Conservation (phyloP, 2,113 vertebrate genomes). For the Oenanthe melanoleuca region DNA sequence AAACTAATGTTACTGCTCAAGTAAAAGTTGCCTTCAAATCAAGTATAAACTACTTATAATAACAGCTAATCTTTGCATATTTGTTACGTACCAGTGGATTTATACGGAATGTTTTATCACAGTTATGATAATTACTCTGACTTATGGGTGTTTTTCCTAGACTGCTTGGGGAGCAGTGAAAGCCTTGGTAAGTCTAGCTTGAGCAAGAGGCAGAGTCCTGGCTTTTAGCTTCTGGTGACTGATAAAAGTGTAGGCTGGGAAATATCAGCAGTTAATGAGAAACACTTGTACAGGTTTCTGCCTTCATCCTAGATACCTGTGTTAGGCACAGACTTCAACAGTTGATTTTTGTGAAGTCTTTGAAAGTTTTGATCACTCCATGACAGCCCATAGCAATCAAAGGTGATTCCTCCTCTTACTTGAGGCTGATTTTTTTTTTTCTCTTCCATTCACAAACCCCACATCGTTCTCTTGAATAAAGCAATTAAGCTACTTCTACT, state of each 20-base stretch:
- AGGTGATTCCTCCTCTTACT: background rate
- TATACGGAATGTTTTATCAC: background rate
- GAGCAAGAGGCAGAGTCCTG: background rate
- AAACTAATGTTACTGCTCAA: conserved; percentile 43
- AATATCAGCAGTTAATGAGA: background rate
- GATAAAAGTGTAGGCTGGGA: background rate
- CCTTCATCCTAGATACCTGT: background rate
- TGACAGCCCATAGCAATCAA: background rate
- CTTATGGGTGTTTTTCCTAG: conserved; percentile 35
- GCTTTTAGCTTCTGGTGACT: background rate
- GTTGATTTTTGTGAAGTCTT: background rate
- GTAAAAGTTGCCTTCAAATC: conserved; percentile 19
- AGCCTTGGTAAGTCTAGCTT: background rate
- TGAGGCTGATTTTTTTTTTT: background rate
- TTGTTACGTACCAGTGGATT: background rate
- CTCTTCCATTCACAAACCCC: background rate
- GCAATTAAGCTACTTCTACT: background rate
- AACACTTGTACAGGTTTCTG: background rate
- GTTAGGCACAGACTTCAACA: background rate
- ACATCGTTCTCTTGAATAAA: background rate
- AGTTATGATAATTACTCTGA: conserved; percentile 14
- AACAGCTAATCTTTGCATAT: background rate
- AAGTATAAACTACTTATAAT: background rate
- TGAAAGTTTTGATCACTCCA: background rate
- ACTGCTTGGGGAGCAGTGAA: conserved; percentile 8